These are phyloP conservation scores for Megaptera novaeangliae DNA, from an alignment of 2,113 vertebrate species.

Conservation along the genomic window DNA sequence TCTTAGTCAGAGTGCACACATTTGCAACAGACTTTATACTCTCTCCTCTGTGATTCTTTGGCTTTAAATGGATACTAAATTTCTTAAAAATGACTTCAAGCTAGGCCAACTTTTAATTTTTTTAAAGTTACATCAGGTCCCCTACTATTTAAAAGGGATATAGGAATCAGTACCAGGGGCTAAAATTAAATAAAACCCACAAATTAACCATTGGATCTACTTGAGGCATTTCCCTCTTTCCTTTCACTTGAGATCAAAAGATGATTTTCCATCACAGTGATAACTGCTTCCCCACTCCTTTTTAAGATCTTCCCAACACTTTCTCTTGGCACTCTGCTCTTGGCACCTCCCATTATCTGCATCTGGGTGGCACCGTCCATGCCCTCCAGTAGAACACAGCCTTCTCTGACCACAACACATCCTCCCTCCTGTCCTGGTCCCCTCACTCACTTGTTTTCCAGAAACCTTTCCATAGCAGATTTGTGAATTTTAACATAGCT, in stretches of 20 bases:
- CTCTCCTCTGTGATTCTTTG: neutral
- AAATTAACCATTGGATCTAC: neutral
- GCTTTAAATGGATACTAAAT: neutral
- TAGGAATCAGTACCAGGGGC: neutral
- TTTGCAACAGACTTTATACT: neutral
- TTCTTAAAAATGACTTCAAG: neutral
- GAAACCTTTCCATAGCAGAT: neutral
- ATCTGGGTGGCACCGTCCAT: neutral
- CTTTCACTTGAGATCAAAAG: neutral
- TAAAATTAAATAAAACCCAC: neutral
- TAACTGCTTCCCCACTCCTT: neutral
- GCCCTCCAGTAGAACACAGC: neutral
- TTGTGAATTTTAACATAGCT: neutral
- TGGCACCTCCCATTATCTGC: neutral
- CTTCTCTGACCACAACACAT: too few species aligned
- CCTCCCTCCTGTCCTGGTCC: neutral
- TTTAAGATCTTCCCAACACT: neutral
- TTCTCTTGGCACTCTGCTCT: neutral
- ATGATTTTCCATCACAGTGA: neutral
- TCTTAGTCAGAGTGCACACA: neutral
- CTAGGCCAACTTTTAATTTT: neutral
- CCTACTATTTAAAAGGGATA: neutral
- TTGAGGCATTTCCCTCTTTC: neutral
- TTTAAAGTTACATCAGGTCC: neutral
- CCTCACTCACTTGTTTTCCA: neutral